Evolutionary conservation across 2,113 vertebrate species (phyloP).

Genomic region (Xenopus tropicalis): UCB_Xtro_10.0 CM004450.2:103227501-103228000

Average conservation of each 20-base stretch:
- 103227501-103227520: no score
- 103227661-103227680: background rate
- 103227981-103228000: constrained; percentile 36
- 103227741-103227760: background rate
- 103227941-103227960: constrained; percentile 26
- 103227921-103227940: constrained; percentile 16
- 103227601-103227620: no score
- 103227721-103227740: background rate
- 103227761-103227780: background rate
- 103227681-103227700: background rate
- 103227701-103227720: background rate
- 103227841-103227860: constrained; percentile 1
- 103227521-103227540: no score
- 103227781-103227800: background rate
- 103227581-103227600: no score
- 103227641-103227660: no score
- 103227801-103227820: background rate
- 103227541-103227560: no score
- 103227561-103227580: no score
- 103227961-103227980: constrained; percentile 28
- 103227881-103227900: constrained; percentile 24
- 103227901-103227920: constrained; percentile 3
- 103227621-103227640: no score
- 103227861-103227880: constrained; percentile 26
- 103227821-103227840: background rate